A percentile compares a stretch with the other conserved stretches of the same genome.
phyloP scores from a whole-genome alignment of 1,140 invertebrate genomes.

The Eubasilissa regina region DNA sequence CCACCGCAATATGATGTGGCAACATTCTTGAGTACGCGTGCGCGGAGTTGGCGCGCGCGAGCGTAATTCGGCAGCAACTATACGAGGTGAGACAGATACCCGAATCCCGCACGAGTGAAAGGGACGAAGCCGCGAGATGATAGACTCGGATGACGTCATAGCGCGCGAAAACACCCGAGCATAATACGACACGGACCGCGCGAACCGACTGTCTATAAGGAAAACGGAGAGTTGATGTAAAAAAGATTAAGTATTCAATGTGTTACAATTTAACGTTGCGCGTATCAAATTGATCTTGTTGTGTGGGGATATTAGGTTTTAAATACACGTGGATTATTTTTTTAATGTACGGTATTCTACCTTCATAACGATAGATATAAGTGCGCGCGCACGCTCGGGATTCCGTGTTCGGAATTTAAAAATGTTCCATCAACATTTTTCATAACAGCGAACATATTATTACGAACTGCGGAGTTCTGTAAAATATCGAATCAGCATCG shows the following conservation, averaged over 20 bases:
- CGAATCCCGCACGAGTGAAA: not conserved
- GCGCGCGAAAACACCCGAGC: not conserved
- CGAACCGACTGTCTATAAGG: not conserved
- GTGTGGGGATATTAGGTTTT: too few relatives aligned
- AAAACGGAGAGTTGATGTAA: not conserved
- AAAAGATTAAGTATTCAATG: not conserved
- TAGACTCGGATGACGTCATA: not conserved
- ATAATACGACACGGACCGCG: not conserved
- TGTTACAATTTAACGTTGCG: too few relatives aligned
- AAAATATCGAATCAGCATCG: too few relatives aligned
- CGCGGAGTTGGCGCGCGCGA: slow-evolving; percentile 17
- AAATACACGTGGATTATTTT: too few relatives aligned
- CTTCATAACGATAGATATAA: not conserved
- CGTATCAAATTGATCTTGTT: too few relatives aligned
- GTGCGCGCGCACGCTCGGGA: not conserved
- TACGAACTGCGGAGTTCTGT: too few relatives aligned
- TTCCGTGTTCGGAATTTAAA: slow-evolving; percentile 7
- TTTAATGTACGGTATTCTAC: not conserved
- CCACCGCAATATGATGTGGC: not conserved
- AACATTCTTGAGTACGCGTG: slow-evolving; percentile 4
- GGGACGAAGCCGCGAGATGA: not conserved
- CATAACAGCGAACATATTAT: slow-evolving; percentile 2
- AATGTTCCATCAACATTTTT: slow-evolving; percentile 8
- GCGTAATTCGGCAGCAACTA: slow-evolving; percentile 3
- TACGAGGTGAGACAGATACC: not conserved